Percentiles rank a stretch among this genome's conserved stretches.
phyloP scores from a whole-genome alignment of 2,113 vertebrate genomes.

The Tretioscincus oriximinensis region DNA sequence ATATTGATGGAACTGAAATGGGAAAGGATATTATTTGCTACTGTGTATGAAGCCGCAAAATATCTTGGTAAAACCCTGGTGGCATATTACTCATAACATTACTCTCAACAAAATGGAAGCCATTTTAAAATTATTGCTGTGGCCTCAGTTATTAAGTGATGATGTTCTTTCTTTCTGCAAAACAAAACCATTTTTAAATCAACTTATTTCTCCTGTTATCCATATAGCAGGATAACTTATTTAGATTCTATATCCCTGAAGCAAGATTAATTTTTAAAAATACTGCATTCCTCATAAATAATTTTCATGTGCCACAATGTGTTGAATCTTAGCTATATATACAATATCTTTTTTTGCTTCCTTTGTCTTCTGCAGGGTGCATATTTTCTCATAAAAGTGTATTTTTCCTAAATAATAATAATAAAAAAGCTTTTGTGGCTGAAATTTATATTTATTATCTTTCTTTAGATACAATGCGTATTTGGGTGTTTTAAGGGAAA shows the following conservation, averaged over 20 bases:
- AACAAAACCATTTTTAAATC: neutral
- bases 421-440: neutral
- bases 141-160: neutral
- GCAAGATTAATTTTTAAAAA: constrained; percentile 35
- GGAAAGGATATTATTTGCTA: neutral
- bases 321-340: constrained; percentile 30
- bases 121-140: neutral
- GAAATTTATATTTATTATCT: constrained; percentile 4
- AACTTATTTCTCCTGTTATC: constrained; percentile 10
- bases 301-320: constrained; percentile 24
- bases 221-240: neutral
- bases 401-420: constrained; percentile 32
- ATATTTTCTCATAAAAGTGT: neutral
- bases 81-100: neutral
- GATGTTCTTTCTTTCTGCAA: neutral
- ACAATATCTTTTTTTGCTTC: constrained; percentile 1
- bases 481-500: constrained; percentile 32
- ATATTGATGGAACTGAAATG: neutral
- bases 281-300: constrained; percentile 8
- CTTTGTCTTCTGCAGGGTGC: neutral
- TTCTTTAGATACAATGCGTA: constrained; percentile 23
- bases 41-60: neutral
- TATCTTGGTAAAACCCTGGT: neutral
- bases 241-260: constrained; percentile 4
- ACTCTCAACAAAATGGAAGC: neutral